Evolutionary conservation across 2,888 invertebrate genomes (phyloP), one percentile per base, ranked within the genome.

Genomic region (Dinocampus coccinellae): DNA sequence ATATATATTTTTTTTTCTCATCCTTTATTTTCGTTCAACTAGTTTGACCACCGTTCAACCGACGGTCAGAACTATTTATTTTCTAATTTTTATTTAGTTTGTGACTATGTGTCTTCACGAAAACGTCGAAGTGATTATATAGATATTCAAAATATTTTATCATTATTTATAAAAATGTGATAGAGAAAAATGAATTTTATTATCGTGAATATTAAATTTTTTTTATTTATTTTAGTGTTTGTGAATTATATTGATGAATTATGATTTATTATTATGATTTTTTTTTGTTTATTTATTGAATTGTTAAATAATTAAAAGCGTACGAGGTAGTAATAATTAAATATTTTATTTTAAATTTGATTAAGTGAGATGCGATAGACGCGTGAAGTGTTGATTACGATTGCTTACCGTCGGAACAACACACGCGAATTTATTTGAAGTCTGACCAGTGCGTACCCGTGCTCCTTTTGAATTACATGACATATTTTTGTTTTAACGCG

Each of bases 361-460:
- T 26, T 0, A 29, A 24, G n/a, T 11, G 2, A 57, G n/a, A 24
- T 1, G 33, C 1, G 16, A n/a, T 33, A 20, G 16, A n/a, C 26
- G 3, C 7, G 7, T 58, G 9, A 16, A 58, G 33, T 33, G 29
- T 58, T 29, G 2, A 7, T 24, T 55, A 2, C 66, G 24, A 58
- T 55, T 73, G 64, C 52, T 70, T 77, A 65, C 78, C 76, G 80
- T 76, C 79, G 82, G 81, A 71, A 72, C 72, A 70, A 29, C 55
- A 69, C 39, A 65, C 67, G 9, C 33, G 26, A 16, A n/a, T 47
- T 47, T 47, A 1, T 33, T 33, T 6, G 11, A 64, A n/a, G 60
- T 63, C 63, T 70, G 69, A 70, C 69, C 63, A 64, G 16, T 58
- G 52, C 71, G 70, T 33, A n/a, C 47, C 60, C 53, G 39, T 61